Percentiles rank a stretch among this genome's conserved stretches.
phyloP scores from a whole-genome alignment of 2,797 vertebrate species.

The Botia almorhae region DNA sequence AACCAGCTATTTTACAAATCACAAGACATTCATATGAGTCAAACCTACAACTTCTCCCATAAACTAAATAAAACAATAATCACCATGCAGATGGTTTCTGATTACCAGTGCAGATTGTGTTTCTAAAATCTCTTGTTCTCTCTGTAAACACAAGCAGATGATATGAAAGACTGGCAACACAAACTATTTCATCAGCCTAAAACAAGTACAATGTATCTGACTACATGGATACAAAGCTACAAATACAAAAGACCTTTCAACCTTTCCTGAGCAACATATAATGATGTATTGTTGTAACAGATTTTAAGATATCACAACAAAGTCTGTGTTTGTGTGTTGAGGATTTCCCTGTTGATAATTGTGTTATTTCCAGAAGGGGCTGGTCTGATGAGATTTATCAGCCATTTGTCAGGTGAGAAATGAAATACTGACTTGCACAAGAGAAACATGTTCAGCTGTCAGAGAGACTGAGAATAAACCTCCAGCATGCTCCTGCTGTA shows the following conservation, averaged over 20 bases:
- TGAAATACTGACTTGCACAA: conserved; percentile 64
- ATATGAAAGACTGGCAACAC: conserved; percentile 1
- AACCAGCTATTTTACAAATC: conserved; percentile 11
- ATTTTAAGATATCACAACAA: conserved; percentile 44
- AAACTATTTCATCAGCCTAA: conserved; percentile 3
- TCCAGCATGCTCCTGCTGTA: conserved; percentile 62
- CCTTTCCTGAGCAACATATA: conserved; percentile 8
- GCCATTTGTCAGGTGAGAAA: conserved; percentile 59
- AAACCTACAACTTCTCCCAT: background rate
- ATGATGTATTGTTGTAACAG: conserved; percentile 13
- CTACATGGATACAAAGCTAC: background rate
- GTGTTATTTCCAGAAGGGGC: too few relatives aligned
- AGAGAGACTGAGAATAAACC: conserved; percentile 73
- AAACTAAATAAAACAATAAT: conserved; percentile 49
- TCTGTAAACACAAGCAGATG: conserved; percentile 71
- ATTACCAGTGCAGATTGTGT: conserved; percentile 88
- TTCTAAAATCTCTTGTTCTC: conserved; percentile 85
- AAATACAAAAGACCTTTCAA: conserved; percentile 7
- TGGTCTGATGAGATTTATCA: conserved; percentile 51
- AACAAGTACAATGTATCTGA: conserved; percentile 2
- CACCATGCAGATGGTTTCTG: conserved; percentile 95
- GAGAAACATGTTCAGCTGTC: conserved; percentile 70
- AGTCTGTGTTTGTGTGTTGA: too few relatives aligned
- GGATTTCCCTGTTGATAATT: too few relatives aligned
- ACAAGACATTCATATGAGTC: background rate